A percentile compares a stretch with the other conserved stretches of the same genome.
Evolutionary conservation across 2,888 invertebrate genomes (phyloP).

Genomic region (Tinea trinotella): DNA sequence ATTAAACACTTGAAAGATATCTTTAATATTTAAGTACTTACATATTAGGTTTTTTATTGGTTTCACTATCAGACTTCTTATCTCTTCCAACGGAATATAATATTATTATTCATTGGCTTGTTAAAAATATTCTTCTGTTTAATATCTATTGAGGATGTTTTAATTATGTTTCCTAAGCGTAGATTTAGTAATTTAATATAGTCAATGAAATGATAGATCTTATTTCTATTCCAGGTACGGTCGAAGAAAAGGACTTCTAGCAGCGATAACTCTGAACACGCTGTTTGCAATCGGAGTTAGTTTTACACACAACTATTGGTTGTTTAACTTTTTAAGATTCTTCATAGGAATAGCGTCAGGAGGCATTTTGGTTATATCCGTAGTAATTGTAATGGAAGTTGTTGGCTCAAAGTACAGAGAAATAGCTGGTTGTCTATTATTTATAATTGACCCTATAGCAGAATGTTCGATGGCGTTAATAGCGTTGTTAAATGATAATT

Average conservation of each 20-base stretch:
- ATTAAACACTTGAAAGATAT: too few species aligned
- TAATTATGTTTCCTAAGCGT: too few species aligned
- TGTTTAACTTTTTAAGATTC: slow-evolving; percentile 75
- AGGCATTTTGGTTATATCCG: slow-evolving; percentile 75
- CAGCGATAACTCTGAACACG: not conserved
- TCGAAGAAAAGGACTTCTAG: not conserved
- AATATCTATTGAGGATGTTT: too few species aligned
- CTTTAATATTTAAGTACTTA: too few species aligned
- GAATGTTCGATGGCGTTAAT: slow-evolving; percentile 32
- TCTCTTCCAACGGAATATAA: too few species aligned
- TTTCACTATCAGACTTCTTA: too few species aligned
- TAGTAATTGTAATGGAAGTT: slow-evolving; percentile 69
- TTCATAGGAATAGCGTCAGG: slow-evolving; percentile 79
- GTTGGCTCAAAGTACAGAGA: slow-evolving; percentile 65
- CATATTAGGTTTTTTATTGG: too few species aligned
- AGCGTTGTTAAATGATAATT: slow-evolving; percentile 36
- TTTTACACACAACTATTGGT: slow-evolving; percentile 68
- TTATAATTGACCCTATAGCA: slow-evolving; percentile 34
- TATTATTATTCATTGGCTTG: too few species aligned
- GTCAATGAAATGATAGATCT: too few species aligned
- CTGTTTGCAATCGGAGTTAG: not conserved
- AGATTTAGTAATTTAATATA: too few species aligned
- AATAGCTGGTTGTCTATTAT: slow-evolving; percentile 28
- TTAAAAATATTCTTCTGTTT: too few species aligned
- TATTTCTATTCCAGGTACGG: not conserved